Base-by-base conservation (phyloP, 2,113 vertebrate genomes). In the Mustela lutreola region DNA sequence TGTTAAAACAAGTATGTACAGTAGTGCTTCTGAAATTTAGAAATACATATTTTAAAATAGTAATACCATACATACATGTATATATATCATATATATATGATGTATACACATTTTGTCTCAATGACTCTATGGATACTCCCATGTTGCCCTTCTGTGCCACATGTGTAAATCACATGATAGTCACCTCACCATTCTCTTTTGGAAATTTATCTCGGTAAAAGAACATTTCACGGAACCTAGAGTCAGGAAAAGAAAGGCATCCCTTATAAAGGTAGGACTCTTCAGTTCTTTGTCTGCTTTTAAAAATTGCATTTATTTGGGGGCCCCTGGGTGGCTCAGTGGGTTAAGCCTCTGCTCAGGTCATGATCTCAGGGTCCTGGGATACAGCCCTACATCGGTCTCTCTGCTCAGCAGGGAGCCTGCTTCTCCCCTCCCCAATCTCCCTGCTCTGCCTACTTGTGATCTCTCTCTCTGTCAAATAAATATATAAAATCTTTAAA, bases 11-110 rank as follows among this genome's bases (percentile, higher is more conserved):
- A 87, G 28, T 65, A 42, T 10, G 10, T 45, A 67, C 48, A 70
- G 19, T 80, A 70, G 45, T 87, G 67, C 48, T 70, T 56, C 71
- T 58, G 62, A 94, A 94, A 87, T 79, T 65, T 58, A 87, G 79
- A 94, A 70, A 63, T 45, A 70, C 14, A 15, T 36, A 45, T 65
- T 70, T 79, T 21, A 63, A 63, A 63, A 63, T 63, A 79, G 33
- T 76, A 63, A 39, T 18, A 56, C 16, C 53, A 56, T 56, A 18
- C 16, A 56, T 56, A 56, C 53, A 18, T 56, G 16, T 56, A 56
- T 56, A 56, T 56, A 56, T 56, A 56, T 56, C 53, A 18, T 16
- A 56, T 56, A 56, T 53, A 56, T 56, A 18, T 56, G 53, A 16
- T 56, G 26, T 56, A 18, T 50, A 4, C 24, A 19, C 12, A 42